phyloP scores from a whole-genome alignment of 2,888 invertebrate genomes.

The Nephrotoma appendiculata region DNA sequence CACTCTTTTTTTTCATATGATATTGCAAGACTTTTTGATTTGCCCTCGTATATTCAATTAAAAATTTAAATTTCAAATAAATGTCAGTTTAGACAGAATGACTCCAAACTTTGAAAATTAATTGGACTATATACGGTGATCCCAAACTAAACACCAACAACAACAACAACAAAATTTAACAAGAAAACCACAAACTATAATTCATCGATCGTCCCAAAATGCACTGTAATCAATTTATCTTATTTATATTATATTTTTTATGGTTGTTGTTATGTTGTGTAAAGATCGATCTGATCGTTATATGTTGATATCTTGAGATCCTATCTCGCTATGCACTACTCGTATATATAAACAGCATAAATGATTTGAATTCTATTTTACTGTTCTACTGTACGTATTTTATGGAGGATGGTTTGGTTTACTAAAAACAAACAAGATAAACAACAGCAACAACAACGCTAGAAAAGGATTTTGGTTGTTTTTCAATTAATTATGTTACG shows the following conservation, averaged over 20 bases:
- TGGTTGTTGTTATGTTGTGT: not conserved
- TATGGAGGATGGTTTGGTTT: not conserved
- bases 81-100: not conserved
- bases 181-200: not conserved
- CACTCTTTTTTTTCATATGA: too few relatives aligned
- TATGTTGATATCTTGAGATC: not conserved
- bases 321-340: not conserved
- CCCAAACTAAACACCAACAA: not conserved
- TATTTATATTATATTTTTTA: not conserved
- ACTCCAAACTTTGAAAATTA: not conserved
- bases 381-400: not conserved
- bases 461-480: not conserved
- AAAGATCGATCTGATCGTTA: not conserved
- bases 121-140: not conserved
- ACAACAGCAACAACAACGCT: not conserved
- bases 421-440: not conserved
- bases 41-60: not conserved
- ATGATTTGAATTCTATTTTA: not conserved
- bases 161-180: not conserved
- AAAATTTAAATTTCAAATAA: not conserved
- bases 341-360: not conserved
- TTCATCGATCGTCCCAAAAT: not conserved
- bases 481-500: not conserved
- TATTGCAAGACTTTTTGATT: too few relatives aligned
- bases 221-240: not conserved